Evolutionary conservation across 1,140 invertebrate genomes (phyloP), one percentile per base, ranked within the genome.

Genomic region (Megalonaias nervosa): DNA sequence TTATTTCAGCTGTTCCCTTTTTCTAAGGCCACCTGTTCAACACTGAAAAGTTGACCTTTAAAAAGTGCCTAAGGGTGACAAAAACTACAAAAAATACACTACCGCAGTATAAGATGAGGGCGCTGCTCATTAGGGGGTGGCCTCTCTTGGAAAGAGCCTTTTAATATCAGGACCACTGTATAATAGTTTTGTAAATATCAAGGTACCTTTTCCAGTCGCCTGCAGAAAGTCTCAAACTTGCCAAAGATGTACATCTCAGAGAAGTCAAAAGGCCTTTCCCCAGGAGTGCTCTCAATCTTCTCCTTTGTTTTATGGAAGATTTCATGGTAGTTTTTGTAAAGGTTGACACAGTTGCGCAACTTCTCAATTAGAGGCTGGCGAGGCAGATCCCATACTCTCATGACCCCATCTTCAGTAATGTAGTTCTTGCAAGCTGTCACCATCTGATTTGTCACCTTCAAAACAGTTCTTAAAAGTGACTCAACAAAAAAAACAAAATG

Each of bases 201-300:
- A 21, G 57, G 21, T 70, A 88, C 86, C 91, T 96, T 96, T 72
- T 94, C 93, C 9, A 98, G 91, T 64, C 97, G 92, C 71, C 94
- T 94, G 85, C 96, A 97, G 88, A 98, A 98, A 0, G 95, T 94
- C 85, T 98, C 96, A 85, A 98, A 98, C 91, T 97, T 96, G 72
- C 97, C 97, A 91, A 99, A 98, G 2, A 98, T 96, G 85, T 97
- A 97, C 86, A 97, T 97, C 90, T 98, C 97, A 12, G 96, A 97
- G 90, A 98, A 97, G 66, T 95, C 95, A 90, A 98, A 97, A 56
- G 84, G 92, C 74, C 92, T 92, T 82, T 96, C 94, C 56, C 93
- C 92, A 4, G 92, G 91, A 62, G 82, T 89, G 72, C 93, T 60
- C 74, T 87, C 86, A 23, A 90, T 84, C 73, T 89, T 86, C 67